Percentiles rank a stretch among this genome's conserved stretches.
These are phyloP conservation scores for Atherinomorus stipes DNA, from an alignment of 2,113 vertebrate genomes.

Conservation along the genomic window DNA sequence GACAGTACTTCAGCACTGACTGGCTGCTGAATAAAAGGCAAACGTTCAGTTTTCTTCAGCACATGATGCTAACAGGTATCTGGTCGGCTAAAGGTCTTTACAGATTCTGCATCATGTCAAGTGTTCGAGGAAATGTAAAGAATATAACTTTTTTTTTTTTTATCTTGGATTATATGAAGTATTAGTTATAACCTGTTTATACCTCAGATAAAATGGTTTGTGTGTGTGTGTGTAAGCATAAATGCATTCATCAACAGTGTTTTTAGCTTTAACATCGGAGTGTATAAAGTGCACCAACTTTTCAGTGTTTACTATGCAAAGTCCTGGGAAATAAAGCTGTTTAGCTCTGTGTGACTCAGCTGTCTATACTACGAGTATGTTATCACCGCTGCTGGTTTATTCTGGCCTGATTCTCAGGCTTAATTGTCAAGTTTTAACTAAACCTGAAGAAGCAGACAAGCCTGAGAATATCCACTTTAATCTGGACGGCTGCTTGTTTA, in stretches of 20 bases:
- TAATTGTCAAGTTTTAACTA: too few relatives aligned
- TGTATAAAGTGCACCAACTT: constrained; percentile 6
- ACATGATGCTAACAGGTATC: neutral
- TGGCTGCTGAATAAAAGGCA: neutral
- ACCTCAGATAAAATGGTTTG: constrained; percentile 34
- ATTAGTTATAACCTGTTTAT: constrained; percentile 36
- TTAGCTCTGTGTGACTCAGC: constrained; percentile 9
- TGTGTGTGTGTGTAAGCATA: neutral
- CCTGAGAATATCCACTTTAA: too few relatives aligned
- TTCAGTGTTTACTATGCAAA: constrained; percentile 75
- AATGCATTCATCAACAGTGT: constrained; percentile 14
- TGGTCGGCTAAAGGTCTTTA: neutral
- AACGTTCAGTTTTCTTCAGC: neutral
- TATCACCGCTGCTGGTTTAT: too few relatives aligned
- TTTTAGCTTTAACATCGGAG: constrained; percentile 5
- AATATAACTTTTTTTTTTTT: neutral
- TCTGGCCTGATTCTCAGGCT: too few relatives aligned
- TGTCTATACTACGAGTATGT: neutral
- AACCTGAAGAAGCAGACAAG: too few relatives aligned
- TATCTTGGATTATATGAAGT: constrained; percentile 54
- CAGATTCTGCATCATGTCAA: neutral
- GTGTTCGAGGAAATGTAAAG: constrained; percentile 21
- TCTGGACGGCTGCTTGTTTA: too few relatives aligned
- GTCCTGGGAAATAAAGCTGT: constrained; percentile 68
- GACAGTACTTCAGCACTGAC: neutral